Base-by-base conservation (phyloP, 2,888 invertebrate genomes). In the Dexiosoma caninum region DNA sequence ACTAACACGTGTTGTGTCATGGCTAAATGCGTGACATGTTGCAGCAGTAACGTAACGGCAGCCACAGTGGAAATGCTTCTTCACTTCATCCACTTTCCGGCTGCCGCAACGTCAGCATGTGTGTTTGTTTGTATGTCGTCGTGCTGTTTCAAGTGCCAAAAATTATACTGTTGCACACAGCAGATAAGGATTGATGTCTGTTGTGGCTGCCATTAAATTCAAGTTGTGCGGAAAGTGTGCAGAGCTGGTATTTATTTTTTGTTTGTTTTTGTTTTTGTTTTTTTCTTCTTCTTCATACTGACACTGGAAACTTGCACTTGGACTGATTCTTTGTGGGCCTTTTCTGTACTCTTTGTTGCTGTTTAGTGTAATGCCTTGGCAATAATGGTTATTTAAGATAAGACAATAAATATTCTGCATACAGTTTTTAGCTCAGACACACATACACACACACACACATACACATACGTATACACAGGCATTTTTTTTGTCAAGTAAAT, bases 1-100 rank as follows among this genome's bases (percentile, higher is more conserved):
- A 81, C 78, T 82, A 82, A 81, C 83, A 81, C 83, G 78, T 81
- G 79, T 78, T 69, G 81, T 80, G 75, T 82, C 77, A 80, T 77
- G 76, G 83, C 66, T 79, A 79, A 81, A 80, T 82, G 82, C 77
- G 82, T 72, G 78, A 80, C 80, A 82, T 75, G 82, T 69, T 78
- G 81, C 62, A 64, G 67, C 53, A 78, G 59, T 21, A 71, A 42
- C 40, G 59, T 21, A 71, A 42, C 40, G 44, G n/a, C 42, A 51
- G 30, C 75, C 21, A 71, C 53, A 71, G 71, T 37, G 37, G 16
- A 75, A 67, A 59, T 59, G n/a, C 51, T 75, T 53, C 51, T 69
- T 32, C 55, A 44, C 51, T 69, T 32, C 55, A 44, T 62, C 16
- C 32, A 44, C 62, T 62, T 44, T 53, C 42, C 42, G 51, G 53